These are phyloP conservation scores for Brassicogethes aeneus DNA, from an alignment of 2,888 invertebrate species.

Conservation along the genomic window DNA sequence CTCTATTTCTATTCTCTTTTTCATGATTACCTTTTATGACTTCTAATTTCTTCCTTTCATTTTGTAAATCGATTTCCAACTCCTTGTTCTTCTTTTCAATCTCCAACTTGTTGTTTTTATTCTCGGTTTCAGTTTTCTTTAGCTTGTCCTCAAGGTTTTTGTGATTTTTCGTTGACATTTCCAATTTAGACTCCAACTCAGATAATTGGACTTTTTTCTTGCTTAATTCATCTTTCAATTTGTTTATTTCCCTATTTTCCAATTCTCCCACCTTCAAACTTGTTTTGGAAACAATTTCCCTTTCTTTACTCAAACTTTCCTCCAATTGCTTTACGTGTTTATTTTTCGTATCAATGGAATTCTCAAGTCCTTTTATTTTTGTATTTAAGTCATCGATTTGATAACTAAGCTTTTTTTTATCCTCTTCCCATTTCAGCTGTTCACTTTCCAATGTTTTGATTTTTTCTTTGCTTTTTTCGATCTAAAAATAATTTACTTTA, in stretches of 20 bases:
- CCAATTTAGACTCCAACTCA: conserved; percentile 35
- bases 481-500: conserved; percentile 18
- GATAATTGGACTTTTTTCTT: conserved; percentile 26
- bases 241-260: conserved; percentile 28
- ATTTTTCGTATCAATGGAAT: conserved; percentile 50
- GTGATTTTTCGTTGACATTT: conserved; percentile 25
- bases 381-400: conserved; percentile 49
- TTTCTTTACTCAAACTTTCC: conserved; percentile 44
- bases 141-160: conserved; percentile 40
- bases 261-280: conserved; percentile 27
- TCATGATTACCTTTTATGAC: conserved; percentile 59
- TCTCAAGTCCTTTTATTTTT: conserved; percentile 52
- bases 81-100: conserved; percentile 50
- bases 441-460: conserved; percentile 37
- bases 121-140: conserved; percentile 56
- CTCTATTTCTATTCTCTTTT: conserved; percentile 67
- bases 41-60: conserved; percentile 58
- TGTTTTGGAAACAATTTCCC: conserved; percentile 35
- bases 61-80: conserved; percentile 38
- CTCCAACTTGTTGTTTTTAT: conserved; percentile 52
- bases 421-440: conserved; percentile 44
- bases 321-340: conserved; percentile 54
- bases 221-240: conserved; percentile 30
- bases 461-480: conserved; percentile 32
- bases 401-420: conserved; percentile 41